Percentiles rank a stretch among this genome's conserved stretches.
Conservation (phyloP, 2,113 vertebrate species). For the Heptranchias perlo region DNA sequence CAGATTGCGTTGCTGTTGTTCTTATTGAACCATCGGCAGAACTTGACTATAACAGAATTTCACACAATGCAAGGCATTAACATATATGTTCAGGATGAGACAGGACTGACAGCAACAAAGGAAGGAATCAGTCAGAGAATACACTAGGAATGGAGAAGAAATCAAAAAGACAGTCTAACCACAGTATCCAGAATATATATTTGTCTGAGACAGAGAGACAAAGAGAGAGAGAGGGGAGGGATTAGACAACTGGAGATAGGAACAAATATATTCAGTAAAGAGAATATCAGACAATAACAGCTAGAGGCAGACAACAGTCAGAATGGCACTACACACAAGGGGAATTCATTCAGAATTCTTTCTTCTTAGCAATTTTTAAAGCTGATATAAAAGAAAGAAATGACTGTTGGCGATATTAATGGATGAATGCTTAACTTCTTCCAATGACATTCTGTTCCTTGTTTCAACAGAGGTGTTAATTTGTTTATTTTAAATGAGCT, state of each 20-base stretch:
- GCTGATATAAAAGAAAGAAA: too few species aligned
- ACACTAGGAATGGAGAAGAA: too few species aligned
- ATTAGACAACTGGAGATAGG: background rate
- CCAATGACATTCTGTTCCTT: background rate
- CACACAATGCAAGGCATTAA: background rate
- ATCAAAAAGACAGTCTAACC: background rate
- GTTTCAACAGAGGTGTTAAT: background rate
- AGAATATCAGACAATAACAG: background rate
- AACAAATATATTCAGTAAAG: too few species aligned
- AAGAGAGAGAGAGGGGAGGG: too few species aligned
- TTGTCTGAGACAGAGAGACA: background rate
- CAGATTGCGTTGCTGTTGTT: background rate
- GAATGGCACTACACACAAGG: background rate
- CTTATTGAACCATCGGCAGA: background rate
- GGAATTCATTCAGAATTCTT: background rate
- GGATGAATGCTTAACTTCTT: background rate
- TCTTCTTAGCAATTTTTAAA: background rate
- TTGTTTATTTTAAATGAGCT: background rate
- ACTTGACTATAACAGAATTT: background rate
- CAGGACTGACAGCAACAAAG: background rate
- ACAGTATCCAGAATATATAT: background rate
- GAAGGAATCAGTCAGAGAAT: too few species aligned
- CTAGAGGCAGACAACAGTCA: background rate
- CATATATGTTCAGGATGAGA: background rate
- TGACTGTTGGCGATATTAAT: background rate